These are phyloP conservation scores for Pantherophis vulpinus DNA, from an alignment of 2,797 vertebrate species.

Conservation along the genomic window DNA sequence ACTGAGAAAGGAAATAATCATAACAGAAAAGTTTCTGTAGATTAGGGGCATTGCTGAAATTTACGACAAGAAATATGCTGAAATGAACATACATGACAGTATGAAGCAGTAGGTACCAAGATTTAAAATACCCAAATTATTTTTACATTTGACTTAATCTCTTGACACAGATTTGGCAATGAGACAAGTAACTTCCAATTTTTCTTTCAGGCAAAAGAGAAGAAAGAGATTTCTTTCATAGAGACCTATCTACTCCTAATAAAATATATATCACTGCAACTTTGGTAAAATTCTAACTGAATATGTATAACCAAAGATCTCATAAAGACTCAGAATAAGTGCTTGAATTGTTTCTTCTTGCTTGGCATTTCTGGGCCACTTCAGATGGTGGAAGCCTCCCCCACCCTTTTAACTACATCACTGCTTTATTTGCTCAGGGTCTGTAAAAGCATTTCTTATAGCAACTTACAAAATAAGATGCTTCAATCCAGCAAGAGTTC, in stretches of 20 bases:
- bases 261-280: too few species aligned
- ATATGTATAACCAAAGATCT: not conserved
- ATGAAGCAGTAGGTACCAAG: not conserved
- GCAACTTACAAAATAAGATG: not conserved
- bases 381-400: not conserved
- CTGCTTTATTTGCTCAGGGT: not conserved
- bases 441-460: not conserved
- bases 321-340: not conserved
- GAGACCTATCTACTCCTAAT: not conserved
- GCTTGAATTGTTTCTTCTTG: not conserved
- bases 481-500: not conserved
- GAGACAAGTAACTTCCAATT: not conserved
- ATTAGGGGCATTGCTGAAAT: not conserved
- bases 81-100: not conserved
- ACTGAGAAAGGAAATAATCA: not conserved
- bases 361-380: not conserved
- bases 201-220: not conserved
- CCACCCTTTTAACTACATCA: not conserved
- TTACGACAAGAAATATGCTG: not conserved
- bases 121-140: not conserved
- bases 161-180: conserved; percentile 3
- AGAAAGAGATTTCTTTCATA: not conserved
- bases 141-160: not conserved
- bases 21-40: not conserved
- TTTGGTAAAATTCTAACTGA: not conserved